These are phyloP conservation scores for Drosophila bocqueti DNA, from an alignment of 1,140 invertebrate genomes.

Conservation along the genomic window DNA sequence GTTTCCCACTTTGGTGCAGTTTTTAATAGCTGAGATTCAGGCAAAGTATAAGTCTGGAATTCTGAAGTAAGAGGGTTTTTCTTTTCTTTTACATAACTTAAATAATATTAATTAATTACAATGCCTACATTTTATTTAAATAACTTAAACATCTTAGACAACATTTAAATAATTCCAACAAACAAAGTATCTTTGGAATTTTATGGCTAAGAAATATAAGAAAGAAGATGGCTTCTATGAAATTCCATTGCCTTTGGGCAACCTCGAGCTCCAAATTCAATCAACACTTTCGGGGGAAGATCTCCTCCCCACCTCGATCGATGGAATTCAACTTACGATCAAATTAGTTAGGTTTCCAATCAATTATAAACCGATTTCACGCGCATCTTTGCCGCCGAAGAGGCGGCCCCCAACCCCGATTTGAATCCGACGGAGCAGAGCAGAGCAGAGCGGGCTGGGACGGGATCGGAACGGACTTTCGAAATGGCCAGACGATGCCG, in stretches of 20 bases:
- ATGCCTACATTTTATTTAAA: background rate
- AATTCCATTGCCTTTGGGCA: background rate
- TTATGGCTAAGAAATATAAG: background rate
- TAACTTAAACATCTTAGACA: background rate
- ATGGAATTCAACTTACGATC: conserved; percentile 38
- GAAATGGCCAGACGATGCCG: conserved; percentile 57
- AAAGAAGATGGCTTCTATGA: background rate
- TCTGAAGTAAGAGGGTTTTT: background rate
- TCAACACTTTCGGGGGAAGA: background rate
- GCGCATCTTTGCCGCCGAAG: conserved; percentile 40
- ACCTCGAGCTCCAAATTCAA: conserved; percentile 23
- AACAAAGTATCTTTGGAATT: background rate
- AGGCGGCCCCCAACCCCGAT: conserved; percentile 15
- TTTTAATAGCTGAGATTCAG: background rate
- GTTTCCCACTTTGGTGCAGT: background rate
- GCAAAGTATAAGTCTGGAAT: background rate
- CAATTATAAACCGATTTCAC: conserved; percentile 55
- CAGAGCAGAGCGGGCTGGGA: conserved; percentile 1
- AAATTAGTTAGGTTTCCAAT: conserved; percentile 48
- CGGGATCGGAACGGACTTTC: conserved; percentile 57
- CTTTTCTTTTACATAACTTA: background rate
- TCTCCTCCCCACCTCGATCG: conserved; percentile 13
- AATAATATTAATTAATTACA: background rate
- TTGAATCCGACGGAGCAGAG: conserved; percentile 11
- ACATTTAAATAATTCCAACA: background rate